These are phyloP conservation scores for Hydrolagus colliei DNA, from an alignment of 2,797 vertebrate genomes.

Conservation along the genomic window DNA sequence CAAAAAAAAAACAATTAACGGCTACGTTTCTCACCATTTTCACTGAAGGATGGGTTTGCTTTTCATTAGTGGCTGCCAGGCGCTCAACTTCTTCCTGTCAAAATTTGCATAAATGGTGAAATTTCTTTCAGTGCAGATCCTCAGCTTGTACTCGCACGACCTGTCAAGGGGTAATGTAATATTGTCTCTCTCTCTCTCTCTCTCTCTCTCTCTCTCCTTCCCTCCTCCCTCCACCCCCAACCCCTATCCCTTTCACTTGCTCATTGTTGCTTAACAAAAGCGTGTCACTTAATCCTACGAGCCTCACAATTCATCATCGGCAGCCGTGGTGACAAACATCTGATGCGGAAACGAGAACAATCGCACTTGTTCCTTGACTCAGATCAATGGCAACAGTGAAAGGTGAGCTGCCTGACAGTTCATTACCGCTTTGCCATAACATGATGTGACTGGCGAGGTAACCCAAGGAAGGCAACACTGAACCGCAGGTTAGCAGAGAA, in stretches of 20 bases:
- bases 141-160: neutral
- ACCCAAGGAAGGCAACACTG: neutral
- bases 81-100: neutral
- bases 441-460: neutral
- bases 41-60: neutral
- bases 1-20: no score
- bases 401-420: neutral
- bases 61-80: neutral
- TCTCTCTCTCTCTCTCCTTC: no score
- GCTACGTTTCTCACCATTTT: neutral
- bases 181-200: no score
- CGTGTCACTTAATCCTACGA: neutral
- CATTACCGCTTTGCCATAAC: neutral
- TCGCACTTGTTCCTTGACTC: neutral
- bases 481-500: slow-evolving; percentile 14
- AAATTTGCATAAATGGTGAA: neutral
- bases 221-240: no score
- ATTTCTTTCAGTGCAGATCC: no score
- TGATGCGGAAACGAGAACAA: neutral
- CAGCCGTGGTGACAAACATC: neutral
- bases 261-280: neutral
- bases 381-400: neutral
- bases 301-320: neutral
- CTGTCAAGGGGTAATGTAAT: no score
- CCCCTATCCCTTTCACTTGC: no score